These are phyloP conservation scores for Ormyrus thymus DNA, from an alignment of 2,888 invertebrate species.

Conservation along the genomic window DNA sequence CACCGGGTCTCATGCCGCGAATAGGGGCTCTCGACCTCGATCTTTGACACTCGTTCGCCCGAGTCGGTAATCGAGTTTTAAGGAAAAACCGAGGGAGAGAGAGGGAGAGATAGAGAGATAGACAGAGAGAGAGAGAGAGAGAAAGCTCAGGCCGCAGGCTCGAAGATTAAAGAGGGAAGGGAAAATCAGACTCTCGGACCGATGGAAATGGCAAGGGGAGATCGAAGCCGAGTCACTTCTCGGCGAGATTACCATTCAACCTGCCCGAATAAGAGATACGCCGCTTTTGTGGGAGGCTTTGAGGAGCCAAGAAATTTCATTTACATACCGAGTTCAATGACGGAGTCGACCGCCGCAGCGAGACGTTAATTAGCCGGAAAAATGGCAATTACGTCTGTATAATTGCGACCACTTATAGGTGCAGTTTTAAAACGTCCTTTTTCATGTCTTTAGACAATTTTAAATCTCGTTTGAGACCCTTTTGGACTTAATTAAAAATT, in stretches of 20 bases:
- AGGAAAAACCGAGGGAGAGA: neutral
- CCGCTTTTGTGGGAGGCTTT: conserved; percentile 8
- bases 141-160: neutral
- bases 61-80: conserved; percentile 54
- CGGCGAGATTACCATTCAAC: neutral
- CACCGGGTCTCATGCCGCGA: conserved; percentile 29
- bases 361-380: too few species aligned
- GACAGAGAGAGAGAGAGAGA: neutral
- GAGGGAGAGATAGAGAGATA: neutral
- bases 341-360: too few species aligned
- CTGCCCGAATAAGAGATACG: conserved; percentile 5
- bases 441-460: too few species aligned
- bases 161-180: conserved; percentile 7
- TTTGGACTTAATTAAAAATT: too few species aligned
- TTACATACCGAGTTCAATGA: neutral
- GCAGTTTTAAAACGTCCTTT: too few species aligned
- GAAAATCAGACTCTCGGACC: neutral
- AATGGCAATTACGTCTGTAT: too few species aligned
- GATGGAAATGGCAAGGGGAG: neutral
- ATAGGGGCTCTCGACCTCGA: conserved; percentile 60
- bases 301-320: neutral
- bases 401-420: too few species aligned
- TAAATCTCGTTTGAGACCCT: too few species aligned
- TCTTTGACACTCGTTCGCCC: conserved; percentile 58
- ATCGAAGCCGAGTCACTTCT: neutral